Evolutionary conservation across 2,888 invertebrate genomes (phyloP), one percentile per base, ranked within the genome.

Genomic region (Altica lythri): DNA sequence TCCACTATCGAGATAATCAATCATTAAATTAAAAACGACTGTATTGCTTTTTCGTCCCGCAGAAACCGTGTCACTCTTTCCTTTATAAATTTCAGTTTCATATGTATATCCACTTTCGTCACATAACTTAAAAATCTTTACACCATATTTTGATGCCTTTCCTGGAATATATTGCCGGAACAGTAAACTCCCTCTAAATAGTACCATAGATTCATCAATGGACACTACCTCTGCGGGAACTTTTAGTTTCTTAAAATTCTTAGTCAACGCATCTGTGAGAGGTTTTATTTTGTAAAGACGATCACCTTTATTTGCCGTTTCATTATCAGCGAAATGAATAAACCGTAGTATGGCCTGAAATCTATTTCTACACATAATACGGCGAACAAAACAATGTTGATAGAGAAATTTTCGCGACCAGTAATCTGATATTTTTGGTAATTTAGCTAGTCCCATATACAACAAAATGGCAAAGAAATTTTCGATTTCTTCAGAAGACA

Each of bases 201-300:
- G n/a, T n/a, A 55, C 43, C 44, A 50, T 9, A n/a, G 18, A 34
- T 38, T 55, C 46, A 40, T 55, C 55, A 29, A 55, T 46, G 13
- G 37, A 54, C 13, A 53, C 43, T 25, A 42, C 32, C 19, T 48
- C 43, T 40, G 38, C 40, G 5, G 53, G 46, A 2, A 35, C 17
- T 32, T 51, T 22, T 22, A 46, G 13, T 3, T 44, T 14, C 35
- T 44, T 43, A 9, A 30, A 17, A 13, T 44, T 27, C 13, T 16
- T 29, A 18, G 40, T 52, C 14, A 52, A 13, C 14, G 32, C 30
- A 9, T 52, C 45, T 38, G 37, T 27, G 5, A 52, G 18, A 16
- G 52, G 52, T 22, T 52, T 16, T 12, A 46, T 46, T 32, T 46
- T 46, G 19, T 46, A 46, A 2, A 34, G 17, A 12, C 46, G 34